A percentile compares a stretch with the other conserved stretches of the same genome.
Conservation (phyloP, 1,140 invertebrate species). For the Stegodyphus mimosarum region DNA sequence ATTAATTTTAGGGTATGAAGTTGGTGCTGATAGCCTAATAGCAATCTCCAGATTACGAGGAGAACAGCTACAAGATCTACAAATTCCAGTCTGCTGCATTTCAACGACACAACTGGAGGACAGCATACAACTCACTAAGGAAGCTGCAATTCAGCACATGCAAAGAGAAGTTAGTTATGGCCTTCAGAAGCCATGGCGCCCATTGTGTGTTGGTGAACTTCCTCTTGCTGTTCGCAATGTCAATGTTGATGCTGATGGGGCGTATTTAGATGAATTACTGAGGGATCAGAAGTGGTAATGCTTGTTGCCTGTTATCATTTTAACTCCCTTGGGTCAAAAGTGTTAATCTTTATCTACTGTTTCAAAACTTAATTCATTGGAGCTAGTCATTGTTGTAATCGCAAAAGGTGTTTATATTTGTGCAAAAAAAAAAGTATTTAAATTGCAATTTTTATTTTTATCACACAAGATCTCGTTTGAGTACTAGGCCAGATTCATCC, state of each 20-base stretch:
- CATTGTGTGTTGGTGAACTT: slow-evolving; percentile 42
- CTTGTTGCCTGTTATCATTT: slow-evolving; percentile 28
- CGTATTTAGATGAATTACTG: slow-evolving; percentile 34
- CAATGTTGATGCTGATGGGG: slow-evolving; percentile 41
- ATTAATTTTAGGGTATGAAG: slow-evolving; percentile 73
- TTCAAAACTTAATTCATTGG: slow-evolving; percentile 5
- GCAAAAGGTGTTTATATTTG: slow-evolving; percentile 50
- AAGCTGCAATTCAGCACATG: neutral
- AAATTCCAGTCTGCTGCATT: slow-evolving; percentile 73
- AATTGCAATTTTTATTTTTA: neutral
- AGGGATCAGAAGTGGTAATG: slow-evolving; percentile 40
- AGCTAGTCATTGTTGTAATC: slow-evolving; percentile 51
- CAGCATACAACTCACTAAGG: neutral
- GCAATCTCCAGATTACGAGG: slow-evolving; percentile 78
- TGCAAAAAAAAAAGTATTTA: slow-evolving; percentile 1
- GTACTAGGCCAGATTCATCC: neutral
- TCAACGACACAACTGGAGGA: slow-evolving; percentile 57
- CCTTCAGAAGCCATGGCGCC: slow-evolving; percentile 43
- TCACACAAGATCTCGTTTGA: neutral
- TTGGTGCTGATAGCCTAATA: slow-evolving; percentile 75
- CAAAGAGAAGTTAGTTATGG: slow-evolving; percentile 26
- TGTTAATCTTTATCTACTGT: neutral
- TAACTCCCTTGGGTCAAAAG: neutral
- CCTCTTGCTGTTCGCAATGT: slow-evolving; percentile 46
- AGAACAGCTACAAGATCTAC: slow-evolving; percentile 73